Percentiles rank a stretch among this genome's conserved stretches.
These are phyloP conservation scores for Chondrosia reniformis DNA, from an alignment of 37 sponge, comb jelly and placozoan genomes.

Conservation along the genomic window DNA sequence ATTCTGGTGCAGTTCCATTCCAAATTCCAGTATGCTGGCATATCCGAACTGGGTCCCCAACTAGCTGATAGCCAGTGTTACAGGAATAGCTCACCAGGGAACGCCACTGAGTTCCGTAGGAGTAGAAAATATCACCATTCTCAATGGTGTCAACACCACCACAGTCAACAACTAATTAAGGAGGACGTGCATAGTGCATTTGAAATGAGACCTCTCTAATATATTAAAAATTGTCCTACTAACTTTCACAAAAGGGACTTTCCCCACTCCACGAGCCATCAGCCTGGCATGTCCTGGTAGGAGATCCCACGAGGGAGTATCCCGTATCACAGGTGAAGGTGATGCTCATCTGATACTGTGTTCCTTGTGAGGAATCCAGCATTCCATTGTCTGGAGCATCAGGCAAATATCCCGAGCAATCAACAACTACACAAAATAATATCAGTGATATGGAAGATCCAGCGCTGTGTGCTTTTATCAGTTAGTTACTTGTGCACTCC, in stretches of 20 bases:
- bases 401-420: not conserved
- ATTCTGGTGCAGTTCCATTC: slow-evolving; percentile 5
- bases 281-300: not conserved
- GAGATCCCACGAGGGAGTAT: not conserved
- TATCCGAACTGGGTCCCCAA: not conserved
- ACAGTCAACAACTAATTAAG: slow-evolving; percentile 10
- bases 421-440: not conserved
- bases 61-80: not conserved
- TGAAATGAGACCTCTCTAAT: not conserved
- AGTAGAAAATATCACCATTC: not conserved
- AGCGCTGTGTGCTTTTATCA: too few relatives aligned
- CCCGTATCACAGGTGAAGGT: slow-evolving; percentile 7
- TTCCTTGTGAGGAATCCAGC: not conserved
- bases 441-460: too few relatives aligned
- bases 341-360: not conserved
- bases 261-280: not conserved
- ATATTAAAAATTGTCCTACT: not conserved
- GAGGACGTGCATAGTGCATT: not conserved
- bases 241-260: not conserved
- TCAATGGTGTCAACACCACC: not conserved
- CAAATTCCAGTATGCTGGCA: not conserved
- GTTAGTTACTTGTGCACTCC: not conserved
- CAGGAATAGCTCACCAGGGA: not conserved
- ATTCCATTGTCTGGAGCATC: not conserved
- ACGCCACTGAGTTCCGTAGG: not conserved